Evolutionary conservation across 2,797 vertebrate species (phyloP).

Genomic region (Catamblyrhynchus diadema): DNA sequence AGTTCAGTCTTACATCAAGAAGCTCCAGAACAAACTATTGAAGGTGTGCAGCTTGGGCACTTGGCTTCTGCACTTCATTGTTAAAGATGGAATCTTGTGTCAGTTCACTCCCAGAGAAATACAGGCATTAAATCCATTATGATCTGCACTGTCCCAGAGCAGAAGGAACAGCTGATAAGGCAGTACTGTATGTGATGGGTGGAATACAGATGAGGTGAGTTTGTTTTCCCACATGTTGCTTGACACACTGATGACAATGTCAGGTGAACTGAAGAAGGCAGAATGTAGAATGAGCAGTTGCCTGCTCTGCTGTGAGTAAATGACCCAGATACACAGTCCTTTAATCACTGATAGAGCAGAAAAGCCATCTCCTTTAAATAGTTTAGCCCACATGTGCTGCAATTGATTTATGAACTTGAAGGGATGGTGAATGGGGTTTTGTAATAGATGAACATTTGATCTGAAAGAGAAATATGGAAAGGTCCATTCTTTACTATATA

Average conservation of each 20-base stretch:
- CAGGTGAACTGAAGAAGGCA: background rate
- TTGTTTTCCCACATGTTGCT: conserved; percentile 19
- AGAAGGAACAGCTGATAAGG: background rate
- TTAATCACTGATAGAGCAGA: background rate
- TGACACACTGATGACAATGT: background rate
- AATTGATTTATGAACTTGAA: background rate
- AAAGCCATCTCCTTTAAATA: background rate
- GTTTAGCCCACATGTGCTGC: background rate
- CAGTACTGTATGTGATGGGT: background rate
- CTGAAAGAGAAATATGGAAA: background rate
- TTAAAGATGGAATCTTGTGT: background rate
- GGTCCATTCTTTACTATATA: background rate
- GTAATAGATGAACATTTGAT: background rate
- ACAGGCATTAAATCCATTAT: background rate
- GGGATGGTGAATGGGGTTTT: background rate
- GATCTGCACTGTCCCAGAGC: background rate
- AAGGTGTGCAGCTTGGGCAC: background rate
- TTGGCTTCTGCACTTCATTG: background rate
- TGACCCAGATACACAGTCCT: background rate
- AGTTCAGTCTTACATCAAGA: background rate
- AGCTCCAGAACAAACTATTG: background rate
- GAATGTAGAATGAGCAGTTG: background rate
- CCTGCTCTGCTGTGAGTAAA: background rate
- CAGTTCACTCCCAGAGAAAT: background rate
- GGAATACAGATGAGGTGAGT: background rate